These are phyloP conservation scores for Abrostola tripartita DNA, from an alignment of 2,888 invertebrate species.

Conservation along the genomic window DNA sequence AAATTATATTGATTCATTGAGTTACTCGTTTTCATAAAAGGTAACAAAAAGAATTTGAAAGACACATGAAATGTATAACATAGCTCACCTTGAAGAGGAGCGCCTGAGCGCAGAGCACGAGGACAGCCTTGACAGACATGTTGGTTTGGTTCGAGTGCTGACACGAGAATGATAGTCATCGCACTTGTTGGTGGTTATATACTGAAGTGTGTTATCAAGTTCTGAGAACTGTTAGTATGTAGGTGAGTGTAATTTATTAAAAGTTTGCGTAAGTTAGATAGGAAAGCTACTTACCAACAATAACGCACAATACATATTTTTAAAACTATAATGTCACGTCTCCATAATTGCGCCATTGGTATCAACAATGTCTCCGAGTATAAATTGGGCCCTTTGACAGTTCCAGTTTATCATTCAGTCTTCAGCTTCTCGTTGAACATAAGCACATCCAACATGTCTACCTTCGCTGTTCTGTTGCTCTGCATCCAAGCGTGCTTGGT, in stretches of 20 bases:
- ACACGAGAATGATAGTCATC: slow-evolving; percentile 26
- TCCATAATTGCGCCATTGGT: not conserved
- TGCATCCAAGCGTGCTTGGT: slow-evolving; percentile 47
- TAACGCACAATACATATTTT: not conserved
- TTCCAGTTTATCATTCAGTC: slow-evolving; percentile 19
- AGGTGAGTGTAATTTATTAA: not conserved
- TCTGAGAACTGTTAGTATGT: not conserved
- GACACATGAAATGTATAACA: not conserved
- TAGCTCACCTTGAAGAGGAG: slow-evolving; percentile 15
- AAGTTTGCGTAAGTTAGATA: slow-evolving; percentile 2
- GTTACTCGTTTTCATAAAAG: too few relatives aligned
- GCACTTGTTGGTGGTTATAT: slow-evolving; percentile 4
- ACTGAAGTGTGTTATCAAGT: slow-evolving; percentile 5
- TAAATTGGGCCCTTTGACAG: not conserved
- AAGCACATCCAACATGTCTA: slow-evolving; percentile 39
- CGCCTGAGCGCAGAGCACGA: slow-evolving; percentile 53
- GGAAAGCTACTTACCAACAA: not conserved
- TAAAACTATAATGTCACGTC: not conserved
- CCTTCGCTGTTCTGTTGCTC: slow-evolving; percentile 44
- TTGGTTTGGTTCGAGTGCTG: slow-evolving; percentile 26
- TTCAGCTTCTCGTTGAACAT: too few relatives aligned
- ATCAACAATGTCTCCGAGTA: not conserved
- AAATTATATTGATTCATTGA: too few relatives aligned
- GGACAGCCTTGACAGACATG: slow-evolving; percentile 60
- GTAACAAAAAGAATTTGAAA: too few relatives aligned